Percentiles rank a stretch among this genome's conserved stretches.
phyloP scores from a whole-genome alignment of 2,888 invertebrate species.

The Leptarthrus brevirostris region DNA sequence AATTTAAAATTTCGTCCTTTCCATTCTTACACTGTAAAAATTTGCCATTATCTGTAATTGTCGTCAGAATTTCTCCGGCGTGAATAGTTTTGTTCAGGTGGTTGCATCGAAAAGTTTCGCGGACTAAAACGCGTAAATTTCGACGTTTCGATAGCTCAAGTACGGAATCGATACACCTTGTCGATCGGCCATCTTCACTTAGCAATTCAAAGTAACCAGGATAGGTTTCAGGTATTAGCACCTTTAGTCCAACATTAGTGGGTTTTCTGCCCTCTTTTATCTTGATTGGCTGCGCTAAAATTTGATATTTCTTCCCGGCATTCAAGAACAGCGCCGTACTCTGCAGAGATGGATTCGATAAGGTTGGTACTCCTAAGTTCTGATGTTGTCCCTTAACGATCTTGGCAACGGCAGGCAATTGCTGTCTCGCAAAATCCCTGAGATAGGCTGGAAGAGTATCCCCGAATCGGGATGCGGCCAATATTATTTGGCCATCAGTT shows the following conservation, averaged over 20 bases:
- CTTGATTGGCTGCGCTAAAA: slow-evolving; percentile 89
- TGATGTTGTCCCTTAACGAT: slow-evolving; percentile 95
- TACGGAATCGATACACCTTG: slow-evolving; percentile 89
- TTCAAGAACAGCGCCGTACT: slow-evolving; percentile 88
- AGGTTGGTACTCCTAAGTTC: slow-evolving; percentile 87
- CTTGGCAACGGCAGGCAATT: slow-evolving; percentile 86
- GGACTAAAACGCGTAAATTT: slow-evolving; percentile 66
- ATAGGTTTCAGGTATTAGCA: slow-evolving; percentile 91
- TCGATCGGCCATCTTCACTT: slow-evolving; percentile 93
- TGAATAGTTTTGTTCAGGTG: slow-evolving; percentile 73
- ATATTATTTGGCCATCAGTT: slow-evolving; percentile 90
- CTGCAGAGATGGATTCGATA: slow-evolving; percentile 87
- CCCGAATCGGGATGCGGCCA: slow-evolving; percentile 79
- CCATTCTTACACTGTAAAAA: slow-evolving; percentile 89
- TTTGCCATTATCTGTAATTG: slow-evolving; percentile 79
- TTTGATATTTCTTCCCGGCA: slow-evolving; percentile 85
- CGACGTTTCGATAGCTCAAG: slow-evolving; percentile 82
- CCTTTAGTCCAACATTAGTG: slow-evolving; percentile 80
- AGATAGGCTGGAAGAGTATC: slow-evolving; percentile 65
- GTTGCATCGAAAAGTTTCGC: slow-evolving; percentile 67
- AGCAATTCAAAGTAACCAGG: slow-evolving; percentile 93
- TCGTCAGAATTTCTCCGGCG: slow-evolving; percentile 86
- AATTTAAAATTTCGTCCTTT: slow-evolving; percentile 83
- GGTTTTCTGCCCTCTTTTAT: slow-evolving; percentile 88
- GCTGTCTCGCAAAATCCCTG: slow-evolving; percentile 75